phyloP scores from a whole-genome alignment of 2,113 vertebrate species.

The Genyomyrus donnyi region DNA sequence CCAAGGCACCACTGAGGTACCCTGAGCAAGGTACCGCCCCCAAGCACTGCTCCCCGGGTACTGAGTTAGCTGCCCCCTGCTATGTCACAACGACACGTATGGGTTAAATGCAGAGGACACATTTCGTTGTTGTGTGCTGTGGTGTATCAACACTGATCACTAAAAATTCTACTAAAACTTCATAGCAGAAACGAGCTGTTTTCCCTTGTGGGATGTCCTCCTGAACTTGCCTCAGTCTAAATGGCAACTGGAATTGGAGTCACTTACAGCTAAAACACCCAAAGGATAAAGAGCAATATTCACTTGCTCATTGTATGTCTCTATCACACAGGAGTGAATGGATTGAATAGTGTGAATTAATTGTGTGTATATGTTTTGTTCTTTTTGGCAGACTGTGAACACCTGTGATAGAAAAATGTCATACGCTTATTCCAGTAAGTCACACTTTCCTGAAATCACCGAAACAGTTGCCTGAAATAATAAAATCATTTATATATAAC shows the following conservation, averaged over 20 bases:
- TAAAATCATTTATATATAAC: neutral
- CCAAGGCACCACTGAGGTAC: too few relatives aligned
- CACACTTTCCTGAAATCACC: neutral
- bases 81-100: too few relatives aligned
- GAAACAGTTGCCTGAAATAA: neutral
- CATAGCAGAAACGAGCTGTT: neutral
- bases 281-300: neutral
- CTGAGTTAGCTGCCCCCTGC: too few relatives aligned
- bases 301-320: neutral
- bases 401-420: neutral
- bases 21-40: too few relatives aligned
- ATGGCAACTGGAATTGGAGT: neutral
- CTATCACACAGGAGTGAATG: neutral
- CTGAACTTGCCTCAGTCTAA: neutral
- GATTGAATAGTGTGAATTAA: neutral
- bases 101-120: too few relatives aligned
- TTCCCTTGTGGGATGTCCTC: neutral
- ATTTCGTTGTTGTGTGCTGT: too few relatives aligned
- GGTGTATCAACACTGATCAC: too few relatives aligned
- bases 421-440: neutral
- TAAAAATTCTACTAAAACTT: neutral
- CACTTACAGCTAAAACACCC: neutral
- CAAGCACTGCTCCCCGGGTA: too few relatives aligned
- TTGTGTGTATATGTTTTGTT: neutral
- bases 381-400: conserved; percentile 2